phyloP scores from a whole-genome alignment of 2,888 invertebrate species.

The Galeopsomyia nigrocyanea region DNA sequence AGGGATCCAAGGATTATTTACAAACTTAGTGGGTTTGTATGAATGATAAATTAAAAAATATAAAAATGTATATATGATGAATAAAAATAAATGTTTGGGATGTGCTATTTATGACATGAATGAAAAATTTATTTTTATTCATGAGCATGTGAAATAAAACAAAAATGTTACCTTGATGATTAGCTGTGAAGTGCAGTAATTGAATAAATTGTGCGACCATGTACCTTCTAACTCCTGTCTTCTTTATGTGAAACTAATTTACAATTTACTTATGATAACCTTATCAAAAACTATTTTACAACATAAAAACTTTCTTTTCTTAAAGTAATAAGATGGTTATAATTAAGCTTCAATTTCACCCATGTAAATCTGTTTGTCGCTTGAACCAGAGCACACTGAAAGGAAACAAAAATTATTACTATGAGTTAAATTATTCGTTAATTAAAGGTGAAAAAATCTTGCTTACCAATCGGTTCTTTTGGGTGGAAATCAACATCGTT shows the following conservation, averaged over 20 bases:
- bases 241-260: not conserved
- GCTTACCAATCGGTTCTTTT: conserved; percentile 85
- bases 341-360: conserved; percentile 81
- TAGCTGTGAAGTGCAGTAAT: too few relatives aligned
- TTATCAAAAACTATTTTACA: conserved; percentile 16
- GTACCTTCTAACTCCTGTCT: too few relatives aligned
- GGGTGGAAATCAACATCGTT: conserved; percentile 97
- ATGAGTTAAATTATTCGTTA: not conserved
- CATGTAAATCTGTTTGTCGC: conserved; percentile 95
- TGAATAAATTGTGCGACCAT: too few relatives aligned
- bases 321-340: not conserved
- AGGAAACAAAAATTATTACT: conserved; percentile 51
- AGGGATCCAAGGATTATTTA: too few relatives aligned
- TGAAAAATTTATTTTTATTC: too few relatives aligned
- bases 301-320: not conserved
- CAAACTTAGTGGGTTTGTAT: too few relatives aligned
- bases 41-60: too few relatives aligned
- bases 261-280: not conserved
- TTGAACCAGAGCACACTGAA: conserved; percentile 90
- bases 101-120: too few relatives aligned
- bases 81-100: too few relatives aligned
- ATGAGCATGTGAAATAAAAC: too few relatives aligned
- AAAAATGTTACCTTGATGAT: too few relatives aligned
- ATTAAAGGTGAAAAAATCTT: not conserved
- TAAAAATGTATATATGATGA: too few relatives aligned